These are phyloP conservation scores for Dendroctonus ponderosae DNA, from an alignment of 1,140 invertebrate species.

Conservation along the genomic window DNA sequence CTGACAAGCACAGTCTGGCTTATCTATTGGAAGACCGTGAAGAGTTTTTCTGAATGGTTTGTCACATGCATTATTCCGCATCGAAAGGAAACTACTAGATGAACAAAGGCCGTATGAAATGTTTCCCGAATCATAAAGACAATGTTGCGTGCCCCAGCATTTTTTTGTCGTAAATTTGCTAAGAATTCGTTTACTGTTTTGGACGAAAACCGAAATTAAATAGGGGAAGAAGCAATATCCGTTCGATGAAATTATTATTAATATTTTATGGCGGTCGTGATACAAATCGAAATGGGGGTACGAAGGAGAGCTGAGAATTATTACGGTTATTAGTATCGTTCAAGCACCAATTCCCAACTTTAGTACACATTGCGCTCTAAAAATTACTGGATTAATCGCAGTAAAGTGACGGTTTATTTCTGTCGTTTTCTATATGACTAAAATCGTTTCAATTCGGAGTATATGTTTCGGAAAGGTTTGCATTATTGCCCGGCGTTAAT, in stretches of 20 bases:
- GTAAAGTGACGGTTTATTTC: constrained; percentile 15
- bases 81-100: too few species aligned
- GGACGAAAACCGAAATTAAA: constrained; percentile 15
- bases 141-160: too few species aligned
- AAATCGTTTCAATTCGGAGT: neutral
- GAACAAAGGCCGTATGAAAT: too few species aligned
- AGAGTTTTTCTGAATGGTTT: too few species aligned
- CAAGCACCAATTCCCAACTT: constrained; percentile 13
- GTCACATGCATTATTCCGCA: too few species aligned
- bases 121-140: too few species aligned
- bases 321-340: constrained; percentile 18
- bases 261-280: constrained; percentile 29
- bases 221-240: constrained; percentile 25
- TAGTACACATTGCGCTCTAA: constrained; percentile 10
- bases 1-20: too few species aligned
- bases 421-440: constrained; percentile 2
- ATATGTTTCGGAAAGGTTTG: neutral
- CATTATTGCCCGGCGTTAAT: neutral
- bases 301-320: constrained; percentile 6
- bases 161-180: too few species aligned
- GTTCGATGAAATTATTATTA: constrained; percentile 27
- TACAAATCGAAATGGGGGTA: constrained; percentile 16
- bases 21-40: too few species aligned
- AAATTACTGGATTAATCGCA: constrained; percentile 7
- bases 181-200: too few species aligned